These are phyloP conservation scores for Syngnathus scovelli DNA, from an alignment of 2,113 vertebrate genomes.

Conservation along the genomic window DNA sequence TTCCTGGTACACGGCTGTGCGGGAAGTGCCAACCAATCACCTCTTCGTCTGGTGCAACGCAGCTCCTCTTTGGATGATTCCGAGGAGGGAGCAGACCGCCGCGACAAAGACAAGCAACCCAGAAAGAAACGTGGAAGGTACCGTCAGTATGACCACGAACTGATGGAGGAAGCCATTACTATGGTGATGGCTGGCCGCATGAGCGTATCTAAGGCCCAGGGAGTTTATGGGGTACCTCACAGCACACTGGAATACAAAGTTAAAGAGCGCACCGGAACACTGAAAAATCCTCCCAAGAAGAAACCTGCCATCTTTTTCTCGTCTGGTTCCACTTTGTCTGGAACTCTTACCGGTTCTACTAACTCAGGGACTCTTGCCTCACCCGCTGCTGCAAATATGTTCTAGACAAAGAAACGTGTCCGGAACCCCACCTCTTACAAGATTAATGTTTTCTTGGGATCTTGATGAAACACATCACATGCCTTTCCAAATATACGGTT, in stretches of 20 bases:
- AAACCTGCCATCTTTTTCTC: constrained; percentile 70
- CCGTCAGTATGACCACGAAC: constrained; percentile 95
- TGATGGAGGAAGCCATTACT: constrained; percentile 95
- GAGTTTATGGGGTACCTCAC: constrained; percentile 96
- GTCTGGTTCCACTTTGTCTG: constrained; percentile 67
- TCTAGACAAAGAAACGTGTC: constrained; percentile 75
- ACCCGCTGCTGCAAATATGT: constrained; percentile 76
- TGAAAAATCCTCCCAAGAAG: constrained; percentile 98
- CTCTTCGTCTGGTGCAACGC: constrained; percentile 56
- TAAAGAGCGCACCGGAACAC: constrained; percentile 94
- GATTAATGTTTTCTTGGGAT: constrained; percentile 78
- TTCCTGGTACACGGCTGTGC: constrained; percentile 75
- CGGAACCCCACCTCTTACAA: constrained; percentile 71
- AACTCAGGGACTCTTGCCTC: constrained; percentile 90
- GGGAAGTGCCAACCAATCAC: constrained; percentile 86
- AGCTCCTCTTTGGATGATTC: constrained; percentile 78
- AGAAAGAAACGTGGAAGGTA: constrained; percentile 97
- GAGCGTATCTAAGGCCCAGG: constrained; percentile 99
- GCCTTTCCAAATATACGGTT: constrained; percentile 79
- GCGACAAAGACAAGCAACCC: constrained; percentile 96
- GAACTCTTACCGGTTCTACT: constrained; percentile 77
- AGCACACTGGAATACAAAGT: constrained; percentile 99
- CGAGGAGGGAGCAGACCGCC: constrained; percentile 82
- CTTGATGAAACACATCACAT: constrained; percentile 88
- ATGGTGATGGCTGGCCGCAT: constrained; percentile 98